Conservation (phyloP, 1,140 invertebrate genomes). For the Helicoverpa armigera region DNA sequence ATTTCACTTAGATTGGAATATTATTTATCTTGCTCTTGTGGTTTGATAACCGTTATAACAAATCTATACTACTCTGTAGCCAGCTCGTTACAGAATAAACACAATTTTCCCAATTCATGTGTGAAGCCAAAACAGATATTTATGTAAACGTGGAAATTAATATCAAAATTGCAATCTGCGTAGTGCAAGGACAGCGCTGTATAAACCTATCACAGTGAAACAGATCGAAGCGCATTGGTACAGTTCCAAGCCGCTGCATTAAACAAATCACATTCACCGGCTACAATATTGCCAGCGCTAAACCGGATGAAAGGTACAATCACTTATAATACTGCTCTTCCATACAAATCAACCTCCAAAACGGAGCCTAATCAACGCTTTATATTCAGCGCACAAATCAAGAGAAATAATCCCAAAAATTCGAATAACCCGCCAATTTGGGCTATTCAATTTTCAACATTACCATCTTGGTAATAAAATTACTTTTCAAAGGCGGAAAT, state of each 20-base stretch:
- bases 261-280: not conserved
- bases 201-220: slow-evolving; percentile 4
- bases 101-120: no score
- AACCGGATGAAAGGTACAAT: not conserved
- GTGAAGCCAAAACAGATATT: not conserved
- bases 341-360: not conserved
- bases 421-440: not conserved
- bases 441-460: slow-evolving; percentile 6
- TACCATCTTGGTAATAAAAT: slow-evolving; percentile 8
- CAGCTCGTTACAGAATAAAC: no score
- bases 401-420: slow-evolving; percentile 8
- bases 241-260: slow-evolving; percentile 26
- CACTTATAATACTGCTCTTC: not conserved
- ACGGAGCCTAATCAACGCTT: slow-evolving; percentile 3
- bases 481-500: not conserved
- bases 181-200: not conserved
- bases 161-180: not conserved
- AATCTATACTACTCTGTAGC: no score
- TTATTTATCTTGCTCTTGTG: not conserved
- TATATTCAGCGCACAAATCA: slow-evolving; percentile 14
- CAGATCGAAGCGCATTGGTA: slow-evolving; percentile 1
- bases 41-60: no score
- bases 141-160: not conserved
- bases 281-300: slow-evolving; percentile 1
- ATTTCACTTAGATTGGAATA: not conserved